Evolutionary conservation across 2,113 vertebrate species (phyloP).

Genomic region (Lagopus leucura): DNA sequence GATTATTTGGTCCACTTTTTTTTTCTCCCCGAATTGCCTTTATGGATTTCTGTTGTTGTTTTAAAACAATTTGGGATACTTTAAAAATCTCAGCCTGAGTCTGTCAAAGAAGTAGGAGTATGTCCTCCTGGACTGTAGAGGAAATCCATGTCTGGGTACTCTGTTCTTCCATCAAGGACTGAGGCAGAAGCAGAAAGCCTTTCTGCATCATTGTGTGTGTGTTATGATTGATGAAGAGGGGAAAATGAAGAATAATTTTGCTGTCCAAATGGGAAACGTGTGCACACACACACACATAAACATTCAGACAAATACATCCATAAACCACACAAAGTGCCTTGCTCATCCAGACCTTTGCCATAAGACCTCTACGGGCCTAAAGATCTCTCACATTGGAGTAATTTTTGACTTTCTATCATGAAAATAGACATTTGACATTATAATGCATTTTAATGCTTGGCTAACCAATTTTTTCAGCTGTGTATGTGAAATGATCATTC

Average conservation of each 20-base stretch:
- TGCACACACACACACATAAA: fast-evolving
- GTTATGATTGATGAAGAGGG: neutral
- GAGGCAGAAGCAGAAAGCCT: neutral
- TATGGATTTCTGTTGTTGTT: neutral
- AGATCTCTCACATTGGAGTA: neutral
- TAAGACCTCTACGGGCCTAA: neutral
- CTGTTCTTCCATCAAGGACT: neutral
- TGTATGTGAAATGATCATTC: neutral
- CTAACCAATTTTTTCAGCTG: neutral
- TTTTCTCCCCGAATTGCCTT: neutral
- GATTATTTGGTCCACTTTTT: neutral
- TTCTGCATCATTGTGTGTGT: neutral
- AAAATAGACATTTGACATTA: neutral
- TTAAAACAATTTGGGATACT: neutral
- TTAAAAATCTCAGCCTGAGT: neutral
- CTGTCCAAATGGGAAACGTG: neutral
- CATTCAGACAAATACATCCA: neutral
- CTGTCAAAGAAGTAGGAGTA: neutral
- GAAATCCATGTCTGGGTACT: neutral
- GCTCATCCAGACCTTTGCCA: neutral
- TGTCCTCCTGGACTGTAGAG: neutral
- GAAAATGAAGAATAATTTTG: neutral
- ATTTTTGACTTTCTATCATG: neutral
- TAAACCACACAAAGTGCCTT: neutral
- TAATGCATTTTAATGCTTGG: neutral